Base-by-base conservation (phyloP, 2,888 invertebrate genomes). In the Netelia inedita region DNA sequence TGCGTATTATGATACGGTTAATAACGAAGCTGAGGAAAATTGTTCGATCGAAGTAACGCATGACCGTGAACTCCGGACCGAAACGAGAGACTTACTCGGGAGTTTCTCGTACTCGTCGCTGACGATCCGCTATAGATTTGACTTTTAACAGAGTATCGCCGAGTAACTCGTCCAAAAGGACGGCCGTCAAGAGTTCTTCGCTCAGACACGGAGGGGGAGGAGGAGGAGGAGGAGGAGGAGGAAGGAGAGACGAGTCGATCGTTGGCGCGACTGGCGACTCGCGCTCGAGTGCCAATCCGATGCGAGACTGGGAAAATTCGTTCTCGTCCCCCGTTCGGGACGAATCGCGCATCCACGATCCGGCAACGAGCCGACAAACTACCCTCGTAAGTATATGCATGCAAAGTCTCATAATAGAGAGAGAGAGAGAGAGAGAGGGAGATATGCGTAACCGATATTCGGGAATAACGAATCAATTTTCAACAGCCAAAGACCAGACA, bases 401-500 rank as follows among this genome's bases (percentile, higher is more conserved):
- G 23, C 23, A n/a, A 28, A 8, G 9, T 55, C 46, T 28, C 14
- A 55, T 35, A 16, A 66, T 85, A 59, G 65, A 41, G 35, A 46
- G 9, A 55, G 35, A 83, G 43, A 59, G n/a, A 43, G 16, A 57
- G 16, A 63, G 16, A 3, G 21, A 16, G 16, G 35, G 16, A 55
- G 10, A 9, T 2, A 19, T 11, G 35, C 28, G 28, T n/a, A 53
- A 5, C 43, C 46, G 66, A 43, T 75, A 71, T 82, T 85, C 82
- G 82, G 68, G 82, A 71, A 65, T 55, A 80, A 85, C 74, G 59
- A 79, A 82, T 85, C 82, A 55, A 53, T 79, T 41, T 88, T 74
- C 95, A 95, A 86, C 94, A 97, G 97, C 96, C 97, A 46, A 97
- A 96, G 94, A 96, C 96, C 55, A 95, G 96, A 89, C 96, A 97